Base-by-base conservation (phyloP, 2,113 vertebrate genomes). In the Myiagra hebetior region DNA sequence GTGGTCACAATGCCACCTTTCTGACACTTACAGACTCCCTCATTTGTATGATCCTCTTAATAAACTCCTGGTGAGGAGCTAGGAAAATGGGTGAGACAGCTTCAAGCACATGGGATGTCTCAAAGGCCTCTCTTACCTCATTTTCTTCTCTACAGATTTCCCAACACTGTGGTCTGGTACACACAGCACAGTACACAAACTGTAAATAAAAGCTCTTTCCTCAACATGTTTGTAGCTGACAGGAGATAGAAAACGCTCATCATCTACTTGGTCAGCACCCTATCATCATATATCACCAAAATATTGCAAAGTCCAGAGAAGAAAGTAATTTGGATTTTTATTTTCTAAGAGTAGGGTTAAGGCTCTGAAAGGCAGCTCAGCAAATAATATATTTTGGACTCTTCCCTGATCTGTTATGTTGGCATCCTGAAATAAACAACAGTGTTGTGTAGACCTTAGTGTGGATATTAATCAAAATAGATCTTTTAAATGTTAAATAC, bases 171-270 rank as follows among this genome's bases (percentile, higher is more conserved):
- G 55, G 20, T 39, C 24, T 68, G 21, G 37, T 57, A n/a, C 18
- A 59, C 21, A 37, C 27, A 20, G 19, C 8, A 47, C 11, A 35
- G 9, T 11, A n/a, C 39, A 55, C 13, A 70, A 84, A 75, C 7
- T 33, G 37, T 53, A 79, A 87, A 85, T 75, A 91, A 56, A 87
- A 76, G 9, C 3, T 65, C 49, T 80, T 77, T 86, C 37, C 50
- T 85, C 53, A 39, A 27, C 13, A 23, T 0, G 0, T n/a, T 69
- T 65, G 18, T 73, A 82, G 28, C 16, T 4, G 5, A 60, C 4
- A 46, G 41, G 26, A 85, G 39, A 42, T 2, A 39, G 22, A 52
- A 67, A 79, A 79, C 13, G 24, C 1, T 2, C 27, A 86, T 24
- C 52, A 41, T 30, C 13, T 46, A 13, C 62, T 33, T 64, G 60